A percentile compares a stretch with the other conserved stretches of the same genome.
Conservation (phyloP, 2,797 vertebrate species). For the Rhynchonycteris naso region DNA sequence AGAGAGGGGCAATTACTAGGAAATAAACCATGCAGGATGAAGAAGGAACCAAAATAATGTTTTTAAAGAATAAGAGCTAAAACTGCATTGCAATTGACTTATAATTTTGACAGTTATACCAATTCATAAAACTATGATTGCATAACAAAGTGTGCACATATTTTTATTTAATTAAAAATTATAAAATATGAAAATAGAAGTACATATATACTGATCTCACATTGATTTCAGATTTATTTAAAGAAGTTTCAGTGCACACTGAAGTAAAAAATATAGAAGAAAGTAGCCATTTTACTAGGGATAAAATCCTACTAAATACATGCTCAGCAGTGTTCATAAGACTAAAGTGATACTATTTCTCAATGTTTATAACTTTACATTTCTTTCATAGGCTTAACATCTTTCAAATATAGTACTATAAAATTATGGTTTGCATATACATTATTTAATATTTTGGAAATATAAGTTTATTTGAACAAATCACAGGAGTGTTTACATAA, state of each 20-base stretch:
- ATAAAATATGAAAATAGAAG: background rate
- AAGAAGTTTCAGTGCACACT: background rate
- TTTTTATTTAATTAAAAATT: background rate
- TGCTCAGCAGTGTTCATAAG: background rate
- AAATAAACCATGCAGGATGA: background rate
- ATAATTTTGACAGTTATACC: background rate
- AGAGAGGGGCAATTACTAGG: background rate
- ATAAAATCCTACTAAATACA: background rate
- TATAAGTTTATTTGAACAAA: background rate
- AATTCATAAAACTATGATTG: background rate
- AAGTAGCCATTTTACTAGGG: background rate
- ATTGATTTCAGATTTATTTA: background rate
- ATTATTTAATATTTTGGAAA: background rate
- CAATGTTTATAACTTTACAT: background rate
- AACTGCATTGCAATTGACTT: background rate
- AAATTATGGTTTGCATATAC: background rate
- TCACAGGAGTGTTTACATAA: background rate
- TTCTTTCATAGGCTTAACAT: background rate
- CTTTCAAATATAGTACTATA: background rate
- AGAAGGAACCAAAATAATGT: background rate
- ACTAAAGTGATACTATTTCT: background rate
- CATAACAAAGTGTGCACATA: background rate
- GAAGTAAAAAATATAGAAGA: background rate
- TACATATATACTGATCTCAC: background rate
- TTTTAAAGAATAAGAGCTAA: background rate